phyloP scores from a whole-genome alignment of 2,797 vertebrate species.

The Oreochromis mossambicus region DNA sequence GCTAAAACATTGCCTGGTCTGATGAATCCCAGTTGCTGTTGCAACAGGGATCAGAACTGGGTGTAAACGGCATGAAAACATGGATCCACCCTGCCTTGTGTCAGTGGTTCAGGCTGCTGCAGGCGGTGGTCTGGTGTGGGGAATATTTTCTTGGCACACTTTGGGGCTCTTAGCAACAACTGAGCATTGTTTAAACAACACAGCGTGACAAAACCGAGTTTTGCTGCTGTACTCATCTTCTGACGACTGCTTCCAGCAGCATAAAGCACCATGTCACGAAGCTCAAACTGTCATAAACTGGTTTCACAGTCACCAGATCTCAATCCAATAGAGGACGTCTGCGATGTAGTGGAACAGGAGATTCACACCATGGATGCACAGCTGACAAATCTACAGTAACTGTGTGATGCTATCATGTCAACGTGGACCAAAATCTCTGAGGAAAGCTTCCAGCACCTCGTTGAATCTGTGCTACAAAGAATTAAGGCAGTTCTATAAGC shows the following conservation, averaged over 20 bases:
- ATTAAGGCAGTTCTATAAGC: not conserved
- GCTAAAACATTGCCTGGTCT: not conserved
- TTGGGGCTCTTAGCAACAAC: not conserved
- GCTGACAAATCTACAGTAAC: not conserved
- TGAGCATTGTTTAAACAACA: not conserved
- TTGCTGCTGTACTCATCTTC: not conserved
- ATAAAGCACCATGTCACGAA: not conserved
- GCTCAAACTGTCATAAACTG: not conserved
- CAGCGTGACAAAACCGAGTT: not conserved
- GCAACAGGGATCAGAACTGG: accelerated
- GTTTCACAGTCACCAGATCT: not conserved
- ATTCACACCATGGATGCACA: not conserved
- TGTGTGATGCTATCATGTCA: not conserved
- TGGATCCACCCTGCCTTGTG: not conserved
- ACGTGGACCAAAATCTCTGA: not conserved
- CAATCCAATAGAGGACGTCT: not conserved
- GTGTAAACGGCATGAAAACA: not conserved
- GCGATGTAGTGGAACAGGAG: not conserved
- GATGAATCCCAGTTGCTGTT: not conserved
- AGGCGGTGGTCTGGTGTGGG: not conserved
- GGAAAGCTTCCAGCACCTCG: not conserved
- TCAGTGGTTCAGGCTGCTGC: not conserved
- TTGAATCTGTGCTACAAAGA: not conserved
- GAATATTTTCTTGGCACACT: not conserved
- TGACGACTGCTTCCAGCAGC: not conserved